Base-by-base conservation (phyloP, 2,797 vertebrate species). In the Antrozous pallidus region DNA sequence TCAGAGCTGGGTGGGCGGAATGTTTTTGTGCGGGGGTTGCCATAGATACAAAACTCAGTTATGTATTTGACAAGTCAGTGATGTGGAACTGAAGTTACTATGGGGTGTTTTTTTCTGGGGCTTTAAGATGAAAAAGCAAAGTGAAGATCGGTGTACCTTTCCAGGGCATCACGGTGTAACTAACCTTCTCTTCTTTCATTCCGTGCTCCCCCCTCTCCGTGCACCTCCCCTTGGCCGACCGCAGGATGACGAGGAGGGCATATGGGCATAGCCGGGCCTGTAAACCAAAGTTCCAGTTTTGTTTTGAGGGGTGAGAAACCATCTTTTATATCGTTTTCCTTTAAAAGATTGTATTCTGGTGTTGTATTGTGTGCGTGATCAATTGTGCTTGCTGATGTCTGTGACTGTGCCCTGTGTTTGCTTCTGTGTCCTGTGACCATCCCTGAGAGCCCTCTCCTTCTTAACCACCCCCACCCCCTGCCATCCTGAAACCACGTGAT, bases 231-330 rank as follows among this genome's bases (percentile, higher is more conserved):
- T 88, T 95, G 97, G 96, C 91, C 85, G 93, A 90, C 96, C 96
- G 69, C 98, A 99, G 99, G 99, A 99, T 98, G 99, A 99, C 61
- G 99, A 99, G 98, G 99, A 99, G 98, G 99, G 99, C 97, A 99
- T 99, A 98, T 99, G 99, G 99, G 99, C 99, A 97, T 99, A 99
- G 99, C 98, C 97, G 51, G 98, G 98, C 98, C 98, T 98, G 97
- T 98, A 98, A 98, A 99, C 99, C 99, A 99, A 99, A 99, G 99
- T 98, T 99, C 98, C 98, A 98, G 98, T 98, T 98, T 99, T 99
- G 98, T 99, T 99, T 98, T 99, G 98, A 99, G 98, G 98, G 99
- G 99, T 99, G 98, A 99, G 99, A 98, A 98, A 97, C 71, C 93
- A 96, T 97, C 93, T 98, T 98, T 98, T 98, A 93, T 98, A 95